Evolutionary conservation across 2,113 vertebrate species (phyloP).

Genomic region (Probosciger aterrimus): DNA sequence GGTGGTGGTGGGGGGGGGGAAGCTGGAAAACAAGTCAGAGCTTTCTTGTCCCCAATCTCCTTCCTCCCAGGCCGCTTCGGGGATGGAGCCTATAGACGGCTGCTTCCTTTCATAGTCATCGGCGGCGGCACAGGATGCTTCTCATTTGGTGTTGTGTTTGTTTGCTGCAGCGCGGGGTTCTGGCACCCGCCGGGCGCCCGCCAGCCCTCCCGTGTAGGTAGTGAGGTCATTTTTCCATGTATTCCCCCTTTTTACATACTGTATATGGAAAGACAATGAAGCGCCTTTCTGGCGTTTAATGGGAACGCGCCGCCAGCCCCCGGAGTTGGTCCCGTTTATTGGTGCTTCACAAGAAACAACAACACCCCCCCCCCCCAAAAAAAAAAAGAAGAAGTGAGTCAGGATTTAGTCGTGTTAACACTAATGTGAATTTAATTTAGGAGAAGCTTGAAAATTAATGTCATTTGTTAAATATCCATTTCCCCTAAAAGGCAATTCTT

Average conservation of each 20-base stretch:
- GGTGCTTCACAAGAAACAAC: not conserved
- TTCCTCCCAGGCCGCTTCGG: constrained; percentile 33
- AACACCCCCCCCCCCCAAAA: not conserved
- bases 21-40: constrained; percentile 44
- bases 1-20: too few relatives aligned
- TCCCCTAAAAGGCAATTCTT: constrained; percentile 62
- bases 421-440: constrained; percentile 61
- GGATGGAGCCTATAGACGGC: constrained; percentile 37
- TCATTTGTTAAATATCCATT: constrained; percentile 60
- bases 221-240: constrained; percentile 71
- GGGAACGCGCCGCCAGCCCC: constrained; percentile 20
- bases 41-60: not conserved
- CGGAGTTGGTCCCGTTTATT: constrained; percentile 13
- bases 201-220: constrained; percentile 66
- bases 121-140: constrained; percentile 60
- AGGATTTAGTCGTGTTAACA: constrained; percentile 51
- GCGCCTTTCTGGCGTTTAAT: not conserved
- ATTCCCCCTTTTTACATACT: constrained; percentile 48
- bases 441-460: constrained; percentile 58
- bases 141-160: constrained; percentile 58
- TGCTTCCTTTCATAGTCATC: constrained; percentile 67
- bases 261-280: constrained; percentile 63
- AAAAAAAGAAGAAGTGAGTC: constrained; percentile 6
- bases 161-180: constrained; percentile 28
- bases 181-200: constrained; percentile 45